phyloP scores from a whole-genome alignment of 1,140 invertebrate species.

The Lordiphosa stackelbergi region DNA sequence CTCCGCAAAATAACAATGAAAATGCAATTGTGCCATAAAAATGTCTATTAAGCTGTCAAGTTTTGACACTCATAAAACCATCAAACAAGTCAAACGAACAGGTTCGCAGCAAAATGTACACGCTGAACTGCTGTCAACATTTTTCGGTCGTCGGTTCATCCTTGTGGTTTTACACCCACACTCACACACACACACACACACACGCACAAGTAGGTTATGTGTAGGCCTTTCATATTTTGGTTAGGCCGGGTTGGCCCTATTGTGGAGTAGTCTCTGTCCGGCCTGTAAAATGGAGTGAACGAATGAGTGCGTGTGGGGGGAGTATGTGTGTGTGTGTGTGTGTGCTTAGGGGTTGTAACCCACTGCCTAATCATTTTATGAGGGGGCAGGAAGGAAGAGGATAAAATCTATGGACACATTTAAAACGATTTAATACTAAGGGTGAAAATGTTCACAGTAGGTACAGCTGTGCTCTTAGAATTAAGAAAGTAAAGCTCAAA shows the following conservation, averaged over 20 bases:
- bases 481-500: too few species aligned
- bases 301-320: too few species aligned
- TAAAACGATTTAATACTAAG: too few species aligned
- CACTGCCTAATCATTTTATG: too few species aligned
- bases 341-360: too few species aligned
- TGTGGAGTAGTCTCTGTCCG: background rate
- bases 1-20: conserved; percentile 29
- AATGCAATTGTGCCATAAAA: conserved; percentile 56
- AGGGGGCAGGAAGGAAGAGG: too few species aligned
- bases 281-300: too few species aligned
- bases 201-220: conserved; percentile 11
- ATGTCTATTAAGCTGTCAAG: conserved; percentile 67
- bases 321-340: too few species aligned
- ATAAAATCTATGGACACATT: too few species aligned
- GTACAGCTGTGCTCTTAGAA: too few species aligned
- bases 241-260: background rate
- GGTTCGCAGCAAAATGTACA: conserved; percentile 53
- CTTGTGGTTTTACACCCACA: conserved; percentile 24
- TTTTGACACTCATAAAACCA: conserved; percentile 72
- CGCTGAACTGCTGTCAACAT: conserved; percentile 47
- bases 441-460: too few species aligned
- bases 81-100: conserved; percentile 74
- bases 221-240: conserved; percentile 21
- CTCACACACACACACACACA: conserved; percentile 6
- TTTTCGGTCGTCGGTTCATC: conserved; percentile 49